phyloP scores from a whole-genome alignment of 2,888 invertebrate genomes.

The Phytoseiulus persimilis region DNA sequence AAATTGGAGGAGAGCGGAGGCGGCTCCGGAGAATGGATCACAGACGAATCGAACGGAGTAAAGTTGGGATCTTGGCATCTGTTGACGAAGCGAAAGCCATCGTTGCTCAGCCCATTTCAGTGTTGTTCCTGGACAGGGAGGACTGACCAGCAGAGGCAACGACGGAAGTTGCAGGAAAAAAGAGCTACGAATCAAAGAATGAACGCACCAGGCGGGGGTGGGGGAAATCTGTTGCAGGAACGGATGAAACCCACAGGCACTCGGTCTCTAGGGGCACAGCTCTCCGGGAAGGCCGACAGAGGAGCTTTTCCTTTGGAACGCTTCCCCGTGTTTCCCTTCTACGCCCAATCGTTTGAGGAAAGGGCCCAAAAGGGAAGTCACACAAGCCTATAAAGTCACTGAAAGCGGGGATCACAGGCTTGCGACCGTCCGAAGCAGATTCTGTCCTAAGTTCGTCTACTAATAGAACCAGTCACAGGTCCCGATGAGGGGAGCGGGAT shows the following conservation, averaged over 20 bases:
- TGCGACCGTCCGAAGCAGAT: too few relatives aligned
- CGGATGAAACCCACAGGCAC: neutral
- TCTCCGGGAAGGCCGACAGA: neutral
- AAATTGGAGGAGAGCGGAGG: neutral
- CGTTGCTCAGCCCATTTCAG: neutral
- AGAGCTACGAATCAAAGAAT: neutral
- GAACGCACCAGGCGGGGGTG: neutral
- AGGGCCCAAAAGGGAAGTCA: neutral
- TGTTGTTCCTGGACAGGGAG: neutral
- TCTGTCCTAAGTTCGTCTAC: too few relatives aligned
- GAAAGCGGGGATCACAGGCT: neutral
- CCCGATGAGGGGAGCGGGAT: too few relatives aligned
- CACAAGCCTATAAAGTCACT: neutral
- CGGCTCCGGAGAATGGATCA: neutral
- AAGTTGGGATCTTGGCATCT: neutral
- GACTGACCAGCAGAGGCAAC: neutral
- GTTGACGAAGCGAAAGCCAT: neutral
- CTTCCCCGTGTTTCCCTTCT: neutral
- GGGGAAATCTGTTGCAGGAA: neutral
- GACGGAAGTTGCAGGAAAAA: neutral
- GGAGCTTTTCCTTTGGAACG: neutral
- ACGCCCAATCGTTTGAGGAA: neutral
- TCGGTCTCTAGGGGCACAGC: neutral
- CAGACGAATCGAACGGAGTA: neutral
- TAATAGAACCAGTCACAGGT: too few relatives aligned